A percentile compares a stretch with the other conserved stretches of the same genome.
phyloP scores from a whole-genome alignment of 2,113 vertebrate species.

The Fregata magnificens region DNA sequence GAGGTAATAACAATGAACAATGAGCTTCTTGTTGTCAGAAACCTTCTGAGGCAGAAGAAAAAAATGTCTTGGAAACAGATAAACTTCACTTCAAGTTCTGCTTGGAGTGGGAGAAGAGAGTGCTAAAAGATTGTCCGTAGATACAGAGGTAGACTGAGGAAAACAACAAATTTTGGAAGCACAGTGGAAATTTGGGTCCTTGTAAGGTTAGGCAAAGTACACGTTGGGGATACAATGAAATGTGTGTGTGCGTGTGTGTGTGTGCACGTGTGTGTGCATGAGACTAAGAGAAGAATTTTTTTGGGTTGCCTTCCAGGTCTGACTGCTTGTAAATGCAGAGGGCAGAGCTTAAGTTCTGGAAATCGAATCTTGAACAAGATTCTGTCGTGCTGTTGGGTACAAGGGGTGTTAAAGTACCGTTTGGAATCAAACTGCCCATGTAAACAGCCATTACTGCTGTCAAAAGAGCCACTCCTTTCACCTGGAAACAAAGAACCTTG shows the following conservation, averaged over 20 bases:
- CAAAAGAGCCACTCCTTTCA: neutral
- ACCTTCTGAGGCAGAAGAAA: neutral
- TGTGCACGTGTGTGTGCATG: too few relatives aligned
- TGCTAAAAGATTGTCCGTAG: neutral
- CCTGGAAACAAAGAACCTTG: neutral
- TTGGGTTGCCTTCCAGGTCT: neutral
- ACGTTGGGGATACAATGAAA: neutral
- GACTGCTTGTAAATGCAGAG: neutral
- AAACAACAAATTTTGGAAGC: neutral
- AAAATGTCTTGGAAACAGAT: neutral
- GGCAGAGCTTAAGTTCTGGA: neutral
- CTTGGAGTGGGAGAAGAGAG: neutral
- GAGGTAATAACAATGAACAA: neutral
- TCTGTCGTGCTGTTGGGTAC: neutral
- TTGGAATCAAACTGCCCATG: neutral
- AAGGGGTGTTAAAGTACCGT: neutral
- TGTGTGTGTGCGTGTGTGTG: neutral
- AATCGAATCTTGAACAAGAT: neutral
- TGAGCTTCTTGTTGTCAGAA: neutral
- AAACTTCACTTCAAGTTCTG: neutral
- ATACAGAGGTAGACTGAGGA: neutral
- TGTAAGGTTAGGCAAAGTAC: neutral
- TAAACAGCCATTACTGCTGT: neutral
- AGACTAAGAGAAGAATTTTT: neutral
- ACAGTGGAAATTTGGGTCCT: neutral